Conservation (phyloP, 2,888 invertebrate genomes). For the Parthenolecanium corni region DNA sequence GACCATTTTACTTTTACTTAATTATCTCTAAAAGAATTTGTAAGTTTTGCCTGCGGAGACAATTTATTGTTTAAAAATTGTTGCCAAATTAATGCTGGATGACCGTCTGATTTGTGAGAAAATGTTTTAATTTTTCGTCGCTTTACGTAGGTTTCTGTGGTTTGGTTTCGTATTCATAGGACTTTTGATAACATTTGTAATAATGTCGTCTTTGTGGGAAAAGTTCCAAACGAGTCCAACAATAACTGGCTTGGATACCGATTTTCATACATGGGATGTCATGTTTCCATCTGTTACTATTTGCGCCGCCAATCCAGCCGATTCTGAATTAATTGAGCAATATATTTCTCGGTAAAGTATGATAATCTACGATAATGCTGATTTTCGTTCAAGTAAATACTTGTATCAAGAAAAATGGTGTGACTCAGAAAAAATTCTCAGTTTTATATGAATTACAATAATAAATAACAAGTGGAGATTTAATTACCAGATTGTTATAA, state of each 20-base stretch:
- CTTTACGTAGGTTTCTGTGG: conserved; percentile 57
- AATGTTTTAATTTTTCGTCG: background rate
- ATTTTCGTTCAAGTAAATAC: too few species aligned
- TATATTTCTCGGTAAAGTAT: conserved; percentile 41
- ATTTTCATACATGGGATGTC: conserved; percentile 69
- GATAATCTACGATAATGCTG: too few species aligned
- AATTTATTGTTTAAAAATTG: too few species aligned
- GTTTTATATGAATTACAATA: too few species aligned
- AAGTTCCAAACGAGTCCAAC: conserved; percentile 76
- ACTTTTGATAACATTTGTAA: conserved; percentile 57
- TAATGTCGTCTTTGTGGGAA: conserved; percentile 66
- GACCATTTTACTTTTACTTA: too few species aligned
- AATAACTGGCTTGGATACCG: conserved; percentile 61
- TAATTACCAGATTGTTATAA: too few species aligned
- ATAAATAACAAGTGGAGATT: too few species aligned
- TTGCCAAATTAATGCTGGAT: background rate
- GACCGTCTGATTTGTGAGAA: background rate
- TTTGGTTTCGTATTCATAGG: conserved; percentile 58
- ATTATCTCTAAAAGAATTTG: too few species aligned
- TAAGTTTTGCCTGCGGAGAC: too few species aligned
- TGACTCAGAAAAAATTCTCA: too few species aligned
- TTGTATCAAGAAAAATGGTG: too few species aligned
- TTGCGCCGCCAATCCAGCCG: conserved; percentile 48
- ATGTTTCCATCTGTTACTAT: conserved; percentile 61
- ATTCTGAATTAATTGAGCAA: conserved; percentile 42